Base-by-base conservation (phyloP, 30 jellyfish, hydroid and myxozoan species). In the Aurelia coerulea region DNA sequence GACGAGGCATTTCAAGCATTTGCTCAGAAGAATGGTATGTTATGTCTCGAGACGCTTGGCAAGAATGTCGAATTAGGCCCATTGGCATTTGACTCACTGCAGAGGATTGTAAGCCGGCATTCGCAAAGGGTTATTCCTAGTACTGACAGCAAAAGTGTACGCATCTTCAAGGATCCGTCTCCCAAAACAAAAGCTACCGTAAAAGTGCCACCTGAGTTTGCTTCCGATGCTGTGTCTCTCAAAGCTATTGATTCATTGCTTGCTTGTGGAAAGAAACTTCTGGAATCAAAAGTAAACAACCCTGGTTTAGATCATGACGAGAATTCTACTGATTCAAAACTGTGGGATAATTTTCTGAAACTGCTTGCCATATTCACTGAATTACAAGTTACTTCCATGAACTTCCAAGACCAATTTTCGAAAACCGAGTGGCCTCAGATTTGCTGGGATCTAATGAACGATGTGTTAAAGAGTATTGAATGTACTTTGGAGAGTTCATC, bases 21-120 rank as follows among this genome's bases (percentile, higher is more conserved):
- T 79, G 89, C 89, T 12, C 89, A 79, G 72, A 79, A 33, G 16
- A 79, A 65, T 32, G 89, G 89, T 70, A 49, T 79, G 3, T 42
- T 29, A 23, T 79, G 41, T 56, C 53, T 79, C 14, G 80, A 63
- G 60, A 67, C 60, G 32, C 74, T 79, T 79, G 72, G 72, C 16
- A 29, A 58, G 63, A 64, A 79, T 49, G 73, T 17, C 34, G 58
- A 46, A 13, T 42, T 79, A 62, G 89, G 80, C 16, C 81, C 89
- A 49, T 19, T 79, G 6, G 80, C 80, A 33, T 79, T 79, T 17
- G 80, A 64, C 10, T 64, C 73, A 5, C 51, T 79, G 41, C 78
- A 51, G 58, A 78, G 65, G 78, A 79, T 79, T 15, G 37, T 62
- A 16, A 4, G 52, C 18, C 53, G 81, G 32, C 52, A 34, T 17